Conservation (phyloP, 2,113 vertebrate species). For the Aix galericulata region DNA sequence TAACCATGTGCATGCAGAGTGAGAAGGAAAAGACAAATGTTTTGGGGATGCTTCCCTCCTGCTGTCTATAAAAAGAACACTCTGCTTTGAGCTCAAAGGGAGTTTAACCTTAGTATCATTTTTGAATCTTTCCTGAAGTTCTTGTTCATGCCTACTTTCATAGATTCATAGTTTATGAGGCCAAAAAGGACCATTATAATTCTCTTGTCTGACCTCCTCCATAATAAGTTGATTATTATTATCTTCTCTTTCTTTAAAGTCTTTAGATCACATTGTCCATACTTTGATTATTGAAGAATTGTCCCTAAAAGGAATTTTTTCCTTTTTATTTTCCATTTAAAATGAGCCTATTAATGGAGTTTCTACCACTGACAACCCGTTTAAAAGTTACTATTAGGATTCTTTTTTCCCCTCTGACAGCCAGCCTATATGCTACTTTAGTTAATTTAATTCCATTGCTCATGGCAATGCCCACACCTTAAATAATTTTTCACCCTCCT, state of each 20-base stretch:
- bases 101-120: background rate
- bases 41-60: background rate
- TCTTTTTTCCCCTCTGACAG: background rate
- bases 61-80: background rate
- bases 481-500: conserved; percentile 53
- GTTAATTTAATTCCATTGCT: conserved; percentile 55
- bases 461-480: conserved; percentile 48
- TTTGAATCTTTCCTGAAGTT: background rate
- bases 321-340: conserved; percentile 41
- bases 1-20: too few relatives aligned
- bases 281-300: conserved; percentile 55
- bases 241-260: conserved; percentile 19
- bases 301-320: conserved; percentile 59
- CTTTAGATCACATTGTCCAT: conserved; percentile 27
- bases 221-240: background rate
- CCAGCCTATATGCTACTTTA: background rate
- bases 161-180: background rate
- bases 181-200: background rate
- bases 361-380: conserved; percentile 16
- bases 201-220: background rate
- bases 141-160: background rate
- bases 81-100: background rate
- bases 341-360: conserved; percentile 58
- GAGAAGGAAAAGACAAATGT: background rate
- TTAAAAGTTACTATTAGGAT: conserved; percentile 37